phyloP scores from a whole-genome alignment of 2,888 invertebrate genomes.

The Hymenopus coronatus region DNA sequence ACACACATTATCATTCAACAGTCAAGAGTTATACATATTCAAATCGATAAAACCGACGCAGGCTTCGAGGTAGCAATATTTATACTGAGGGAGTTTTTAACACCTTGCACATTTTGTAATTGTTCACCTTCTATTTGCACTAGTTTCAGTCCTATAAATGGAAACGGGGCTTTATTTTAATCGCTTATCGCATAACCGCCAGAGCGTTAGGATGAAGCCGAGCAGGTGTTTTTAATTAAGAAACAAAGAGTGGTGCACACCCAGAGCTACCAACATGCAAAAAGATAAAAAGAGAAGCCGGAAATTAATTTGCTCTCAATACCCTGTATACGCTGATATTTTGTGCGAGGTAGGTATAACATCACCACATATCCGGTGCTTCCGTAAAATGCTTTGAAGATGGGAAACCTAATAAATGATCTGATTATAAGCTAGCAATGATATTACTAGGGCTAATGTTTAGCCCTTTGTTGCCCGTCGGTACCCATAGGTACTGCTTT shows the following conservation, averaged over 20 bases:
- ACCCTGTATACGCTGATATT: neutral
- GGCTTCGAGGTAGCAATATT: too few relatives aligned
- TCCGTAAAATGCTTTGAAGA: neutral
- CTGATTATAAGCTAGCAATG: too few relatives aligned
- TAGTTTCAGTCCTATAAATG: neutral
- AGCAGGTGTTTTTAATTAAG: neutral
- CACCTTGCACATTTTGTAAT: too few relatives aligned
- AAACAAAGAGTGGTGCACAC: neutral
- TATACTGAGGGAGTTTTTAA: too few relatives aligned
- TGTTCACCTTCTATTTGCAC: too few relatives aligned
- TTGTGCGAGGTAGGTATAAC: neutral
- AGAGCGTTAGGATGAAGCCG: neutral
- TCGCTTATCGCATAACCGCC: neutral
- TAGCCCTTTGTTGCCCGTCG: too few relatives aligned
- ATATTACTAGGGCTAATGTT: too few relatives aligned
- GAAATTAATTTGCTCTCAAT: neutral
- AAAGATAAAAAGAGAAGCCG: neutral
- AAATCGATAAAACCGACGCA: too few relatives aligned
- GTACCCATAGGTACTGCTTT: too few relatives aligned
- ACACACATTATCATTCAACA: too few relatives aligned
- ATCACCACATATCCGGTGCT: neutral
- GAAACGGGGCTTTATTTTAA: neutral
- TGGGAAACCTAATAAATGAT: neutral
- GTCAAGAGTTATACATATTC: too few relatives aligned
- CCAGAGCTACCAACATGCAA: neutral